These are phyloP conservation scores for Periophthalmus modestus DNA, from an alignment of 2,113 vertebrate species.

Conservation along the genomic window DNA sequence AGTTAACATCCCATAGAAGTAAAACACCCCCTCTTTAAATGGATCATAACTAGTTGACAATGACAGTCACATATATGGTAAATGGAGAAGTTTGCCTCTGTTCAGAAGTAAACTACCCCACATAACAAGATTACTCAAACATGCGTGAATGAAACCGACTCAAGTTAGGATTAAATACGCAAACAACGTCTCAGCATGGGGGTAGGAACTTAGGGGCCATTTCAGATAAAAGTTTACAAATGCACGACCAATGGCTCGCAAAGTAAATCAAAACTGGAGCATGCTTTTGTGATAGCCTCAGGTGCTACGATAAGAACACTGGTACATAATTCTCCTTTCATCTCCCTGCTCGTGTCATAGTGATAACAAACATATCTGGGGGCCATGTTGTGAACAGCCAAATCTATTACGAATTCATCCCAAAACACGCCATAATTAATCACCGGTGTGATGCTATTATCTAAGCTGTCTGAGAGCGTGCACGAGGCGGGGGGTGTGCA, in stretches of 20 bases:
- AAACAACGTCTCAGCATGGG: not conserved
- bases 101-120: not conserved
- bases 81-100: not conserved
- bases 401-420: conserved; percentile 52
- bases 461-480: conserved; percentile 25
- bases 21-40: not conserved
- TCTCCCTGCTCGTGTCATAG: not conserved
- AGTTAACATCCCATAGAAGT: too few species aligned
- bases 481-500: conserved; percentile 6
- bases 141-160: not conserved
- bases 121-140: not conserved
- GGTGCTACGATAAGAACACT: not conserved
- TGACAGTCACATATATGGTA: not conserved
- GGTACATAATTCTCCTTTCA: conserved; percentile 2
- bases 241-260: not conserved
- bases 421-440: conserved; percentile 58
- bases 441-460: conserved; percentile 44
- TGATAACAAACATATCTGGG: not conserved
- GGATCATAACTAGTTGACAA: not conserved
- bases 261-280: not conserved
- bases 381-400: conserved; percentile 23
- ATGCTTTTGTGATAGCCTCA: not conserved
- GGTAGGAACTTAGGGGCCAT: not conserved
- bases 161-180: not conserved
- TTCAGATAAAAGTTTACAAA: not conserved